A percentile compares a stretch with the other conserved stretches of the same genome.
Conservation (phyloP, 2,797 vertebrate genomes). For the Lagodon rhomboides region DNA sequence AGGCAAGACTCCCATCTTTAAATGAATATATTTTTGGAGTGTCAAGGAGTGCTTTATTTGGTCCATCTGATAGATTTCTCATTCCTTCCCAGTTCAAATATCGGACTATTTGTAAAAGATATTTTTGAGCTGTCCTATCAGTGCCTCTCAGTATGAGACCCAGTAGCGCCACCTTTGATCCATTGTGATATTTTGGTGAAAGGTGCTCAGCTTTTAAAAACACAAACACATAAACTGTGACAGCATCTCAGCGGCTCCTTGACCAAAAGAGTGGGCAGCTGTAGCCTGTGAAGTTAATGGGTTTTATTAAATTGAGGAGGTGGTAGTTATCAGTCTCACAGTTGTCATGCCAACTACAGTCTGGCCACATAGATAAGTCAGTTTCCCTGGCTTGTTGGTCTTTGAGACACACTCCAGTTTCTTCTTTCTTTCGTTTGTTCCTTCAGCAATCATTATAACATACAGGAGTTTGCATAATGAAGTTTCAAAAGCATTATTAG, state of each 20-base stretch:
- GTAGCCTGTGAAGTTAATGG: slow-evolving; percentile 23
- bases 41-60: no score
- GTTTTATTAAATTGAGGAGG: slow-evolving; percentile 35
- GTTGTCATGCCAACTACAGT: slow-evolving; percentile 47
- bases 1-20: no score
- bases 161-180: no score
- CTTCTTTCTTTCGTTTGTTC: background rate
- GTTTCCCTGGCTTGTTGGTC: background rate
- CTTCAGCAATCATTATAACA: background rate
- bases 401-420: background rate
- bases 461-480: background rate
- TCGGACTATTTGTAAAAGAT: no score
- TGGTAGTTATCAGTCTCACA: slow-evolving; percentile 8
- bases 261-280: slow-evolving; percentile 31
- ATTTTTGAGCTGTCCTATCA: no score
- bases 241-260: slow-evolving; percentile 10
- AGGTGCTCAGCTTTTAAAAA: no score
- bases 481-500: background rate
- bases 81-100: no score
- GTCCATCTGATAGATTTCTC: no score
- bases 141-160: no score
- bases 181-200: no score
- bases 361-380: background rate
- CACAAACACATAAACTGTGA: background rate
- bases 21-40: no score